Evolutionary conservation across 2,797 vertebrate species (phyloP), one percentile per base, ranked within the genome.

Genomic region (Sebastes reedi): DNA sequence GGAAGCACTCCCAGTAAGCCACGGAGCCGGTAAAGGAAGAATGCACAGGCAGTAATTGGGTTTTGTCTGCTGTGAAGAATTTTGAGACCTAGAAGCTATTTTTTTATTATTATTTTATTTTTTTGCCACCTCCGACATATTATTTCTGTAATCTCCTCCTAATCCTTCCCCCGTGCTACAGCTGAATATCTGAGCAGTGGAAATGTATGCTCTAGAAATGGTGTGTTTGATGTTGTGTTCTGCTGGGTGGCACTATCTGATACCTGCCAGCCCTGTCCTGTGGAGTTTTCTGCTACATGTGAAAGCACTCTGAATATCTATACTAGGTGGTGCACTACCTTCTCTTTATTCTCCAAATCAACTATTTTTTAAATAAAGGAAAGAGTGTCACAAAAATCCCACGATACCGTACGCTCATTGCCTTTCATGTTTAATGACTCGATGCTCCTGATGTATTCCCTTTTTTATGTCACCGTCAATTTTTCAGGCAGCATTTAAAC

Each of bases 351-450:
- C 80, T 92, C 87, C 30, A 93, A 95, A 95, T 94, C 91, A 88
- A 91, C 86, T 95, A 95, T 95, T 96, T 96, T 96, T 95, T 94
- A 95, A 96, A 96, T 96, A 95, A 95, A 95, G 91, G 66, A 93
- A 94, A 94, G 87, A 91, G 94, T 95, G 94, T 96, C 91, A 80
- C 90, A 92, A 94, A 92, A 94, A 85, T 77, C 86, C 87, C 74
- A 30, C 36, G 36, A 84, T 70, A 89, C 81, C 50, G 80, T 86
- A 78, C 77, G 46, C 88, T 92, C 75, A 84, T 90, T 93, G 89
- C 75, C 85, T 94, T 94, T 94, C 84, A 87, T 91, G 86, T 93
- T 92, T 84, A 86, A 83, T 87, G 77, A 90, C 85, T 91, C 62
- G 4, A 81, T 83, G 67, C 77, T 88, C 56, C 76, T 42, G 78